Percentiles rank a stretch among this genome's conserved stretches.
Evolutionary conservation across 2,888 invertebrate species (phyloP).

Genomic region (Agonopterix alstromeriana): DNA sequence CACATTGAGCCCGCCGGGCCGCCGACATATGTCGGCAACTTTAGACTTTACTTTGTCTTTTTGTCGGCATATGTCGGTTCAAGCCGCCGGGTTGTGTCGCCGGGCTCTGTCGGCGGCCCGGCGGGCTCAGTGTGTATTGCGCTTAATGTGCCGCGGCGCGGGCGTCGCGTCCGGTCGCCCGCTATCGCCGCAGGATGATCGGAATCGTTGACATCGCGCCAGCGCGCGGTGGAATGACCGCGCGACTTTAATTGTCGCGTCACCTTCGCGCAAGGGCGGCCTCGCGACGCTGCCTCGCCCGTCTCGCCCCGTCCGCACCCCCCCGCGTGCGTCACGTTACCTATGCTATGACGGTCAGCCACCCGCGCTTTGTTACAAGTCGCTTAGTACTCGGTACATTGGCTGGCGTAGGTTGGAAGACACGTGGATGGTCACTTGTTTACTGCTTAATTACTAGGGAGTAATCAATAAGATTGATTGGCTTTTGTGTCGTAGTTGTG

Average conservation of each 20-base stretch:
- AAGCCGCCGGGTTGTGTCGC: no score
- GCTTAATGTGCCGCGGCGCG: conserved; percentile 39
- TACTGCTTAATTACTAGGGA: no score
- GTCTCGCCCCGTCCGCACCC: conserved; percentile 13
- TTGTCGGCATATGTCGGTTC: no score
- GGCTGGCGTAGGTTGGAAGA: no score
- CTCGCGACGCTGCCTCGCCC: conserved; percentile 28
- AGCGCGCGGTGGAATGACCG: conserved; percentile 60
- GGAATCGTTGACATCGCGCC: conserved; percentile 63
- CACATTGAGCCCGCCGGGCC: no score
- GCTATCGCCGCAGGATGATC: conserved; percentile 61
- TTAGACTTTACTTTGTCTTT: no score
- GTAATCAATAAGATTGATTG: no score
- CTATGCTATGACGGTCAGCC: conserved; percentile 27
- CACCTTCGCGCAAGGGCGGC: conserved; percentile 68
- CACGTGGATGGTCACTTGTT: no score
- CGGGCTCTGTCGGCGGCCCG: no score
- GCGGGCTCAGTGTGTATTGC: no score
- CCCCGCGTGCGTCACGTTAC: conserved; percentile 37
- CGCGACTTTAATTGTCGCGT: conserved; percentile 69
- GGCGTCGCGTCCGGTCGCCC: conserved; percentile 46
- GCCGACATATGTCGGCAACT: no score
- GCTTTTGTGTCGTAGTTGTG: no score
- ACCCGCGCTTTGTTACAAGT: conserved; percentile 34
- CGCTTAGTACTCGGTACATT: background rate